phyloP scores from a whole-genome alignment of 2,888 invertebrate species.

The Dynastes hyllus region DNA sequence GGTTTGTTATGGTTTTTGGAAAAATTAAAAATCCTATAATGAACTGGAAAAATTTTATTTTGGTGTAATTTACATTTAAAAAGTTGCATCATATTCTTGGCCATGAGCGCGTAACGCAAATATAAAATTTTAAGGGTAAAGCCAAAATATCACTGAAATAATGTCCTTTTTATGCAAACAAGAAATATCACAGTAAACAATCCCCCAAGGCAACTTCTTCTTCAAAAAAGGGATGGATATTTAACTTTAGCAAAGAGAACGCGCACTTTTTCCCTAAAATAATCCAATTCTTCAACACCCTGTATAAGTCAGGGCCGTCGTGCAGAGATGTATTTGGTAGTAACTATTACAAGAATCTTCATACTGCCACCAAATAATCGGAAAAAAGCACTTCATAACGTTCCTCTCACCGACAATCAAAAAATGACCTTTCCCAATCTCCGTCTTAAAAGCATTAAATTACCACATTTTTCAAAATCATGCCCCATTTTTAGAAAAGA shows the following conservation, averaged over 20 bases:
- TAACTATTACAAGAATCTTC: slow-evolving; percentile 54
- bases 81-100: too few relatives aligned
- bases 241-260: too few relatives aligned
- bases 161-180: neutral
- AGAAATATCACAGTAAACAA: neutral
- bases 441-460: slow-evolving; percentile 57
- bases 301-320: neutral
- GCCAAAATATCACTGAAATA: too few relatives aligned
- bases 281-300: neutral
- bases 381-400: slow-evolving; percentile 52
- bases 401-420: slow-evolving; percentile 56
- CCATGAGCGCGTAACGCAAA: too few relatives aligned
- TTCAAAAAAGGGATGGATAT: neutral
- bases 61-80: too few relatives aligned
- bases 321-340: neutral
- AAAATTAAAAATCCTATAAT: too few relatives aligned
- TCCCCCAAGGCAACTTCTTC: slow-evolving; percentile 5
- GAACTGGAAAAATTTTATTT: too few relatives aligned
- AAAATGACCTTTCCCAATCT: slow-evolving; percentile 56
- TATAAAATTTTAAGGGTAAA: too few relatives aligned
- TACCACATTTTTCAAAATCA: slow-evolving; percentile 56
- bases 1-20: too few relatives aligned
- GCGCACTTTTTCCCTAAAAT: neutral
- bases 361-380: slow-evolving; percentile 49
- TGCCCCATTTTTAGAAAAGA: slow-evolving; percentile 58